Percentiles rank a stretch among this genome's conserved stretches.
phyloP scores from a whole-genome alignment of 2,888 invertebrate species.

The Theodoxus fluviatilis region DNA sequence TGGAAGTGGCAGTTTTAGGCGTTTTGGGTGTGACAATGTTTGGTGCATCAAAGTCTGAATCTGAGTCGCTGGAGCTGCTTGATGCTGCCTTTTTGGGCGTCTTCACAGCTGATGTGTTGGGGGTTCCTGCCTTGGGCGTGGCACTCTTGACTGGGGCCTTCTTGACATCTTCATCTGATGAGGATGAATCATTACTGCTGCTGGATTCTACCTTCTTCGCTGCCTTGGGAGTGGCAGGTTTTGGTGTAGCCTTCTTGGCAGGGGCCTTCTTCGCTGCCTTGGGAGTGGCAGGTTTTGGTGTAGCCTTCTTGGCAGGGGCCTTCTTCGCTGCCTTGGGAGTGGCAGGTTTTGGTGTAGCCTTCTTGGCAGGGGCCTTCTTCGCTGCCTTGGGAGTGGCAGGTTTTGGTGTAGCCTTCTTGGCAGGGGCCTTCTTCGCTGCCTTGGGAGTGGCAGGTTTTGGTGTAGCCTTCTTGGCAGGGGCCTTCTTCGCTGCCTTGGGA shows the following conservation, averaged over 20 bases:
- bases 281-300: too few species aligned
- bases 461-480: too few species aligned
- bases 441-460: too few species aligned
- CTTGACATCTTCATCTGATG: constrained; percentile 30
- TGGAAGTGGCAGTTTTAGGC: constrained; percentile 22
- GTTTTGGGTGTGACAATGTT: constrained; percentile 15
- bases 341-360: too few species aligned
- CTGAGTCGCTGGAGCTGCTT: constrained; percentile 39
- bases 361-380: too few species aligned
- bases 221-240: background rate
- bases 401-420: too few species aligned
- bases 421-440: too few species aligned
- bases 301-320: too few species aligned
- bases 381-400: too few species aligned
- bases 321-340: too few species aligned
- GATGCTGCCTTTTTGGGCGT: constrained; percentile 23
- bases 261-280: too few species aligned
- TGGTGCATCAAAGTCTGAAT: constrained; percentile 38
- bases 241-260: constrained; percentile 22
- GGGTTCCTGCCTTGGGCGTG: constrained; percentile 22
- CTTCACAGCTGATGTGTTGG: constrained; percentile 21
- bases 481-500: too few species aligned
- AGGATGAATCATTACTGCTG: constrained; percentile 37
- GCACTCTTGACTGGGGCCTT: constrained; percentile 26
- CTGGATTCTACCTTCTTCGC: constrained; percentile 19